Evolutionary conservation across 1,140 invertebrate genomes (phyloP), one percentile per base, ranked within the genome.

Genomic region (Drosophila setifemur): DNA sequence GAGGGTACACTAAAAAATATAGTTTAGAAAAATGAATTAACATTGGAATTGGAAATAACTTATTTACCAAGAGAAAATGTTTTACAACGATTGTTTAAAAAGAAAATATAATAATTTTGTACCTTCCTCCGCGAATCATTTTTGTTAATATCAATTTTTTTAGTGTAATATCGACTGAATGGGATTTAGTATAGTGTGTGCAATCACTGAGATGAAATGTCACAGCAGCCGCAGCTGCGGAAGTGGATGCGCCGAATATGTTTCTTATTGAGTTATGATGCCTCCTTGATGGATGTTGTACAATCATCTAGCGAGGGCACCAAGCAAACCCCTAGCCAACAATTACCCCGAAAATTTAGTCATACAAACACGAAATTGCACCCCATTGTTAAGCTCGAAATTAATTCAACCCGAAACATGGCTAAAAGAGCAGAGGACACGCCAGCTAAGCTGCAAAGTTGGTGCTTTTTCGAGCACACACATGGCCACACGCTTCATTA

Each of bases 401-500:
- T 61, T 61, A 68, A 29, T 47, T 31, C 29, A 35, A 83, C 77
- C 69, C 52, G 57, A 78, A 69, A 73, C 45, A 63, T 2, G 43
- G 47, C 31, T 14, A 5, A 33, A 12, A 18, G 45, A 16, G 21
- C 40, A 42, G 11, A 29, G 44, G 48, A 31, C 29, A 31, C 12
- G 29, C 9, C 8, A 33, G 31, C 31, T 37, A 6, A 18, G 23
- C 23, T 11, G 40, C 29, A 25, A 42, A 19, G 45, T 43, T 37
- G 61, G 63, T 25, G 48, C 39, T 9, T 19, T n/a, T n/a, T 18
- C 14, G 9, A 18, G 9, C 28, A 49, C 48, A 73, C 63, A 71
- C 70, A 81, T 55, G 75, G 64, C 70, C 86, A 73, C 81, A 75
- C 42, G 67, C 79, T 81, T 86, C 85, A 85, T 85, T 85, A 85